Conservation (phyloP, 2,888 invertebrate genomes). For the Spodoptera littoralis region DNA sequence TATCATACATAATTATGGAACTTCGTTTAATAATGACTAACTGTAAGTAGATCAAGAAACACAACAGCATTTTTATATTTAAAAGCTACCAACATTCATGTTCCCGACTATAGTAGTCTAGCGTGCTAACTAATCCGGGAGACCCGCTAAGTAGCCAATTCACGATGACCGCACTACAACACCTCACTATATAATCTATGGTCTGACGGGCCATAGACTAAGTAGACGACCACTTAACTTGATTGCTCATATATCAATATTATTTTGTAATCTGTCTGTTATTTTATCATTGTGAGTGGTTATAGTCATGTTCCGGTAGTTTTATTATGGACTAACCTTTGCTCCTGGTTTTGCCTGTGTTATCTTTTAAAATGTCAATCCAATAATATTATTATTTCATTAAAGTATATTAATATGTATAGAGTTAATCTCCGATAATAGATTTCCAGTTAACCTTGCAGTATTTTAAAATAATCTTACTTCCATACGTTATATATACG, state of each 20-base stretch:
- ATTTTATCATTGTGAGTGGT: conserved; percentile 34
- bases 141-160: conserved; percentile 58
- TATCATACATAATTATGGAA: too few species aligned
- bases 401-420: too few species aligned
- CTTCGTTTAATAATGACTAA: too few species aligned
- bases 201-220: conserved; percentile 30
- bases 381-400: too few species aligned
- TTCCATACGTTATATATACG: too few species aligned
- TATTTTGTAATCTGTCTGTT: conserved; percentile 45
- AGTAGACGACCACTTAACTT: conserved; percentile 50
- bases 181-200: conserved; percentile 30
- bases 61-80: not conserved
- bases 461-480: too few species aligned
- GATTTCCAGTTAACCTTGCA: too few species aligned
- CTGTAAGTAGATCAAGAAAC: too few species aligned
- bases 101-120: conserved; percentile 42
- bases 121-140: conserved; percentile 69
- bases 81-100: conserved; percentile 12
- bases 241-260: conserved; percentile 62
- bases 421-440: too few species aligned
- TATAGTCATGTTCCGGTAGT: not conserved
- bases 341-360: too few species aligned
- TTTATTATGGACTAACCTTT: too few species aligned
- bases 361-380: too few species aligned
- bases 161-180: conserved; percentile 52